phyloP scores from a whole-genome alignment of 2,113 vertebrate genomes.

The Etheostoma spectabile region DNA sequence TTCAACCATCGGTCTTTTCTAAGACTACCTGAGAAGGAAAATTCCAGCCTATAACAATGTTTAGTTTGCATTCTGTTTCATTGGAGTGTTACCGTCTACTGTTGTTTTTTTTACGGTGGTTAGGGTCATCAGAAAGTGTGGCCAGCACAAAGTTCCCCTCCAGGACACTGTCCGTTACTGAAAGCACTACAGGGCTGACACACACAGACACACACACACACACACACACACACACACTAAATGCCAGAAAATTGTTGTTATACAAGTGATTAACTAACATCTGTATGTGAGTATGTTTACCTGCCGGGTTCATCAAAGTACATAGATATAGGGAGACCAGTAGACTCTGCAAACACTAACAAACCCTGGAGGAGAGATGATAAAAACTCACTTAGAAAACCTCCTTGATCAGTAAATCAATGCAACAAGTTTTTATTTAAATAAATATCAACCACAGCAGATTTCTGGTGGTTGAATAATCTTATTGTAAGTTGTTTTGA shows the following conservation, averaged over 20 bases:
- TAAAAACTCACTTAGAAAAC: background rate
- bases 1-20: background rate
- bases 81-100: constrained; percentile 67
- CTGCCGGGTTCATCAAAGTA: constrained; percentile 90
- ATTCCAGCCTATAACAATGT: background rate
- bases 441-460: background rate
- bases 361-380: constrained; percentile 84
- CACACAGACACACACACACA: constrained; percentile 40
- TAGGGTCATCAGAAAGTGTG: constrained; percentile 85
- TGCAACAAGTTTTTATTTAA: background rate
- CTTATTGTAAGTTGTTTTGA: background rate
- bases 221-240: constrained; percentile 17
- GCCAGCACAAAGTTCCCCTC: constrained; percentile 93
- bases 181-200: constrained; percentile 89
- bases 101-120: constrained; percentile 61
- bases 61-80: background rate
- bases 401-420: background rate
- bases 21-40: background rate
- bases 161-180: constrained; percentile 87
- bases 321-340: constrained; percentile 88
- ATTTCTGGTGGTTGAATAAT: background rate
- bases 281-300: constrained; percentile 67
- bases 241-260: constrained; percentile 4
- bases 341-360: constrained; percentile 91
- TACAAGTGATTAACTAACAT: background rate